phyloP scores from a whole-genome alignment of 2,113 vertebrate genomes.

The Lichenostomus cassidix region DNA sequence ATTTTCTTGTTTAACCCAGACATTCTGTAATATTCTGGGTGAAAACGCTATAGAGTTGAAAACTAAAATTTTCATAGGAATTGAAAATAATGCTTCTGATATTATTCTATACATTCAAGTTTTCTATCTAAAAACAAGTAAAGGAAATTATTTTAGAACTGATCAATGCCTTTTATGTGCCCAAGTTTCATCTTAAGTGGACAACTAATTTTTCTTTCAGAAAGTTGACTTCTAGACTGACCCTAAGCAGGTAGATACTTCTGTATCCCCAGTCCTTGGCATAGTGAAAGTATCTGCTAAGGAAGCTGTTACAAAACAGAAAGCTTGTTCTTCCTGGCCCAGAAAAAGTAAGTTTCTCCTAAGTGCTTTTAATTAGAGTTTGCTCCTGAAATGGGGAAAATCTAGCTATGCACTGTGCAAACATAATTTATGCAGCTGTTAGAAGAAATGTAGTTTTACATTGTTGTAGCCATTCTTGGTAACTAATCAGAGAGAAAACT shows the following conservation, averaged over 20 bases:
- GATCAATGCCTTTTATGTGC: not conserved
- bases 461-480: not conserved
- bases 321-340: rapidly evolving
- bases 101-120: not conserved
- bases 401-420: not conserved
- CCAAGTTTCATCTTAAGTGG: not conserved
- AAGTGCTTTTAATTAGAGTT: not conserved
- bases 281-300: not conserved
- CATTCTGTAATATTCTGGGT: not conserved
- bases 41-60: not conserved
- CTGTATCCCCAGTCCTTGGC: not conserved
- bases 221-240: not conserved
- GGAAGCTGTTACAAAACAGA: not conserved
- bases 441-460: not conserved
- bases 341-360: not conserved
- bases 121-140: not conserved
- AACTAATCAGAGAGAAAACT: not conserved
- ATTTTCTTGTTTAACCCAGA: not conserved
- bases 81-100: not conserved
- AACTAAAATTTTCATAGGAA: not conserved
- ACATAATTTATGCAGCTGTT: not conserved
- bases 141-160: not conserved
- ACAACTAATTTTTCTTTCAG: not conserved
- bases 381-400: not conserved
- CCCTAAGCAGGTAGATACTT: not conserved